phyloP scores from a whole-genome alignment of 2,797 vertebrate genomes.

The Cetoscarus ocellatus region DNA sequence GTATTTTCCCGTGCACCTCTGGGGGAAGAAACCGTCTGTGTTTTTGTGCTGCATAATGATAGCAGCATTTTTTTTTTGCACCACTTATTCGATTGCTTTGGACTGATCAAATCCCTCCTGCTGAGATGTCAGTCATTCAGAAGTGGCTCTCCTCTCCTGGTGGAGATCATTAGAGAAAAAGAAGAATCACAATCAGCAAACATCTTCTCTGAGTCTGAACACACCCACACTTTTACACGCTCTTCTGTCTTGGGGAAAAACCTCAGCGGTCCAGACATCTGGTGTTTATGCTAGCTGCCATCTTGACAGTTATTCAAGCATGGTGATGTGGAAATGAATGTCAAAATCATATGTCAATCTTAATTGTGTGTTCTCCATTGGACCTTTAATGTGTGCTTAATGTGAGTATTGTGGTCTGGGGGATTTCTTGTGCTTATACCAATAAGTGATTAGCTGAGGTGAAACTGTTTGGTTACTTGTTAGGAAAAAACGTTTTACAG shows the following conservation, averaged over 20 bases:
- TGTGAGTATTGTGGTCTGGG: constrained; percentile 53
- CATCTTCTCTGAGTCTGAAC: constrained; percentile 36
- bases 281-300: constrained; percentile 79
- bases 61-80: constrained; percentile 41
- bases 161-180: constrained; percentile 62
- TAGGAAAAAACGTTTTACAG: not conserved
- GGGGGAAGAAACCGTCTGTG: constrained; percentile 9
- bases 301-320: constrained; percentile 82
- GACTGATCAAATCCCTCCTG: constrained; percentile 69
- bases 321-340: constrained; percentile 75
- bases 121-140: constrained; percentile 57
- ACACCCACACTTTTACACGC: constrained; percentile 55
- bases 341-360: constrained; percentile 75
- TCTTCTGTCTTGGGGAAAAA: constrained; percentile 52
- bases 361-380: constrained; percentile 60
- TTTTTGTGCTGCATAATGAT: constrained; percentile 58
- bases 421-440: constrained; percentile 32
- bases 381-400: constrained; percentile 44
- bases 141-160: constrained; percentile 50
- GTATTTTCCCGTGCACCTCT: constrained; percentile 30
- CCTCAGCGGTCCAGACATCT: constrained; percentile 78
- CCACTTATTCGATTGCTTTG: constrained; percentile 47
- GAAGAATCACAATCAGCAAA: constrained; percentile 40
- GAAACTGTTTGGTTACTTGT: constrained; percentile 1
- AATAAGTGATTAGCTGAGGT: not conserved